Conservation (phyloP, 2,888 invertebrate species). For the Drosophila mettleri region DNA sequence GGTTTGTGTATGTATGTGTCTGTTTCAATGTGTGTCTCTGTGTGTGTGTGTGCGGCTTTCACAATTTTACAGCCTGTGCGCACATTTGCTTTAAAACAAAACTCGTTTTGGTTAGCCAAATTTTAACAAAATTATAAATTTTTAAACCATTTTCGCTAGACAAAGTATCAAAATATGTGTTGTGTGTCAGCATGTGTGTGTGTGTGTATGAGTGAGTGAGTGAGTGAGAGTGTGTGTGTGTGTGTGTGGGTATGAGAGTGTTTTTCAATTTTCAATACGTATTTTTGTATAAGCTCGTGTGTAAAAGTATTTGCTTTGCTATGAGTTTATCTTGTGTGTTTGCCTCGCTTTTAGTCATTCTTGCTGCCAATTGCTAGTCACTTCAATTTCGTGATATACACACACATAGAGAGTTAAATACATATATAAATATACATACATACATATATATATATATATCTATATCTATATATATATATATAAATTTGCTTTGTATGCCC, state of each 20-base stretch:
- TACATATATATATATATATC: not conserved
- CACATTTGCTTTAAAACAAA: slow-evolving; percentile 1
- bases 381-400: slow-evolving; percentile 3
- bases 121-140: not conserved
- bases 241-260: not conserved
- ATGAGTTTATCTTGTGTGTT: not conserved
- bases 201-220: too few species aligned
- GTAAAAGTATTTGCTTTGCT: not conserved
- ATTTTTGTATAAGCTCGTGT: not conserved
- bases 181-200: not conserved
- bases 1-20: slow-evolving; percentile 12
- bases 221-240: not conserved
- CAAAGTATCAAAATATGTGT: slow-evolving; percentile 2
- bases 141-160: not conserved
- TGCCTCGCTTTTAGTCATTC: not conserved
- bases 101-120: slow-evolving; percentile 1
- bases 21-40: not conserved
- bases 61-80: not conserved
- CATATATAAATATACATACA: not conserved
- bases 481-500: not conserved
- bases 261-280: too few species aligned
- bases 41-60: not conserved
- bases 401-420: not conserved
- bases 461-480: not conserved
- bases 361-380: slow-evolving; percentile 14